Base-by-base conservation (phyloP, 2,797 vertebrate genomes). In the Labeo calbasu region DNA sequence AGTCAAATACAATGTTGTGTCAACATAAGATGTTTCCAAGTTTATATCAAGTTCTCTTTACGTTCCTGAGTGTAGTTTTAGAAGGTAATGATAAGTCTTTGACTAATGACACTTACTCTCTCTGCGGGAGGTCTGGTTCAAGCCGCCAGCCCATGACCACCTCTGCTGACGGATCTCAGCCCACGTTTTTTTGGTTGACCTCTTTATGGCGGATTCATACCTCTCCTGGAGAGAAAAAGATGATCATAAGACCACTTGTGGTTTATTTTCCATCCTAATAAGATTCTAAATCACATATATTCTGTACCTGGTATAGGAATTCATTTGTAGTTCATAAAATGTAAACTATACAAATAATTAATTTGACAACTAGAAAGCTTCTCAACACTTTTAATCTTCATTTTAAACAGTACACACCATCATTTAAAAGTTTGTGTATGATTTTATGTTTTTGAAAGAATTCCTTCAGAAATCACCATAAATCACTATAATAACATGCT, bases 141-240 rank as follows among this genome's bases (percentile, higher is more conserved):
- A 94, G 70, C 97, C 97, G 0, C 98, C 98, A 0, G 98, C 97
- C 98, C 98, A 99, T 40, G 97, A 99, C 97, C 98, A 99, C 86
- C 98, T 94, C 93, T 99, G 97, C 92, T 99, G 97, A 84, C 98
- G 96, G 93, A 99, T 99, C 93, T 99, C 98, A 0, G 97, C 96
- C 98, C 98, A 99, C 0, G 97, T 98, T 93, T 98, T 99, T 95
- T 98, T 99, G 23, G 95, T 95, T 0, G 96, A 97, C 86, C 97
- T 93, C 93, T 96, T 98, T 89, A 99, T 97, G 17, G 97, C 98
- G 0, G 97, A 93, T 88, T 99, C 98, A 0, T 99, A 99, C 85
- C 97, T 94, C 88, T 98, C 96, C 98, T 99, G 92, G 21, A 43
- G 19, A 72, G 36, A 77, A 36, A 23, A 19, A 79, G 36, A 63